phyloP scores from a whole-genome alignment of 1,140 invertebrate species.

The Lepidurus packardi region DNA sequence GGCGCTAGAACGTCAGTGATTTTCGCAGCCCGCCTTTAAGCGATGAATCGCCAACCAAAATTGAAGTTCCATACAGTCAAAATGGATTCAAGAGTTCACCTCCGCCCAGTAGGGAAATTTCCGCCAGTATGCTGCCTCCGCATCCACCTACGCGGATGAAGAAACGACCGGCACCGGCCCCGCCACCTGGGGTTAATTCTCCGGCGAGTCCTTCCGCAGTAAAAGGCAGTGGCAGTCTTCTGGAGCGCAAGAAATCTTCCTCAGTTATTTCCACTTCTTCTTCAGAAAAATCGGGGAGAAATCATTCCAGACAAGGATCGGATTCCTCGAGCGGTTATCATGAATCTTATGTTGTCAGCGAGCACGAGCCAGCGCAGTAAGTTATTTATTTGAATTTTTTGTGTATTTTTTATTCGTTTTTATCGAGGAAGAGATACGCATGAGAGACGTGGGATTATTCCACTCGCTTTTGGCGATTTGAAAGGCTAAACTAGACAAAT shows the following conservation, averaged over 20 bases:
- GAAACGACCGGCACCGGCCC: conserved; percentile 41
- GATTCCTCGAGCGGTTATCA: conserved; percentile 66
- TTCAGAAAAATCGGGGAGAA: conserved; percentile 37
- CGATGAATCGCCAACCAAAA: neutral
- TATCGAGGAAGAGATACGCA: neutral
- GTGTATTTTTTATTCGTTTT: neutral
- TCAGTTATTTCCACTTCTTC: conserved; percentile 25
- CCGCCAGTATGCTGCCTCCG: neutral
- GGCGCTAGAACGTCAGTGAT: neutral
- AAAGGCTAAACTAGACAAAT: too few species aligned
- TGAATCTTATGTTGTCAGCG: conserved; percentile 63
- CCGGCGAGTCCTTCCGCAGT: conserved; percentile 23
- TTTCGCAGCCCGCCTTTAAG: neutral
- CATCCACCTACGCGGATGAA: conserved; percentile 36
- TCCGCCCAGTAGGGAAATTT: neutral
- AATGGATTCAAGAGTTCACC: neutral
- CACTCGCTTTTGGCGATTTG: too few species aligned
- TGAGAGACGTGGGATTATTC: too few species aligned
- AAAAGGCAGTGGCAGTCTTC: neutral
- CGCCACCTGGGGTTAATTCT: conserved; percentile 34
- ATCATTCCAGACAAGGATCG: conserved; percentile 66
- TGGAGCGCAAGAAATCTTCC: conserved; percentile 21
- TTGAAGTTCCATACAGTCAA: neutral
- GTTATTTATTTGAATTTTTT: neutral
- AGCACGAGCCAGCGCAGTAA: conserved; percentile 43